Conservation (phyloP, 2,113 vertebrate genomes). For the Brachionichthys hirsutus region DNA sequence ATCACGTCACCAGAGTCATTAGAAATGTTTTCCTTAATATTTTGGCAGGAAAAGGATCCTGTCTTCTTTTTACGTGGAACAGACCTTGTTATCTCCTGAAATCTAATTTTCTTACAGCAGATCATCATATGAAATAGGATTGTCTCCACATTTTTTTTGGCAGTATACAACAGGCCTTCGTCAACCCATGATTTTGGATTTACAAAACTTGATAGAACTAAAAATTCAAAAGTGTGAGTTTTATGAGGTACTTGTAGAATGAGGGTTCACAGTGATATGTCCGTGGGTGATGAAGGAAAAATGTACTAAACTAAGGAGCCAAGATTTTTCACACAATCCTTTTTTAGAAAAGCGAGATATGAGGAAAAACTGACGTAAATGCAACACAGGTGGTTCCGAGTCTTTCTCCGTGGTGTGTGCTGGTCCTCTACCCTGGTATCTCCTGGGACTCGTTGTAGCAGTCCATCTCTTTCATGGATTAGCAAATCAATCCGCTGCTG, state of each 20-base stretch:
- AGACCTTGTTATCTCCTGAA: no score
- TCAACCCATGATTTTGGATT: no score
- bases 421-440: conserved; percentile 19
- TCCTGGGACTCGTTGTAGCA: conserved; percentile 48
- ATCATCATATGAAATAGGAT: not conserved
- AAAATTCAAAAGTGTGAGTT: not conserved
- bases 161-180: not conserved
- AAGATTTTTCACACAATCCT: conserved; percentile 13
- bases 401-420: conserved; percentile 22
- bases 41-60: no score
- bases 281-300: not conserved
- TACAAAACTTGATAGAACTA: not conserved
- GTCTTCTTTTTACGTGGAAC: no score
- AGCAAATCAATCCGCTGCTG: conserved; percentile 64
- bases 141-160: not conserved
- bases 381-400: conserved; percentile 55
- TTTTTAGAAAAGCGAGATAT: conserved; percentile 5
- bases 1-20: no score
- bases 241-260: not conserved
- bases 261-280: not conserved
- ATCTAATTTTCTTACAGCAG: no score
- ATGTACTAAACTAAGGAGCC: not conserved
- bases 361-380: conserved; percentile 48
- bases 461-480: conserved; percentile 61
- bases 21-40: no score